Conservation (phyloP, 2,113 vertebrate species). For the Elachura formosa region DNA sequence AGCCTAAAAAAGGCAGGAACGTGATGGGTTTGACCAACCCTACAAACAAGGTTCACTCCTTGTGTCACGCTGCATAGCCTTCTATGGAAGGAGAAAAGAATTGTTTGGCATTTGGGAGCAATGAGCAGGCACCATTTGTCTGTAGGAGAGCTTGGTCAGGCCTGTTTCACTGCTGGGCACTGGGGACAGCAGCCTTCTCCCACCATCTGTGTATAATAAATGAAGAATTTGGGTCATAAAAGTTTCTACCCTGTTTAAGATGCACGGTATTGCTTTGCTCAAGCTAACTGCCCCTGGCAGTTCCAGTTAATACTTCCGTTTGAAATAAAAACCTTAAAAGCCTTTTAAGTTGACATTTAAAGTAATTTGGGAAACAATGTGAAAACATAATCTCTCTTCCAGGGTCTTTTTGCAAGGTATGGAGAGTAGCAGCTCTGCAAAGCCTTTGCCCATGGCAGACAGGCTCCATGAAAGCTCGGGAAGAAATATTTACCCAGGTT, state of each 20-base stretch:
- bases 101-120: not conserved
- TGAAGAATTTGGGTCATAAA: conserved; percentile 77
- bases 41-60: not conserved
- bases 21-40: not conserved
- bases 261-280: conserved; percentile 72
- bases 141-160: not conserved
- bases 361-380: conserved; percentile 73
- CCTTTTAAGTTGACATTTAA: conserved; percentile 70
- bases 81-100: not conserved
- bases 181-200: conserved; percentile 59
- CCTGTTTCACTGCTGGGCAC: conserved; percentile 9
- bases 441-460: not conserved
- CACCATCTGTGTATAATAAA: conserved; percentile 72
- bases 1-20: not conserved
- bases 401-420: conserved; percentile 55
- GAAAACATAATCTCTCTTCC: conserved; percentile 65
- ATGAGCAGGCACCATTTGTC: not conserved
- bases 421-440: not conserved
- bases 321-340: conserved; percentile 71
- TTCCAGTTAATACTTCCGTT: conserved; percentile 76
- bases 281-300: conserved; percentile 73
- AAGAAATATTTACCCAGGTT: not conserved
- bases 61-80: not conserved
- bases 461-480: not conserved
- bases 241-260: conserved; percentile 74